Conservation (phyloP, 2,888 invertebrate genomes). For the Nomada ruficornis region DNA sequence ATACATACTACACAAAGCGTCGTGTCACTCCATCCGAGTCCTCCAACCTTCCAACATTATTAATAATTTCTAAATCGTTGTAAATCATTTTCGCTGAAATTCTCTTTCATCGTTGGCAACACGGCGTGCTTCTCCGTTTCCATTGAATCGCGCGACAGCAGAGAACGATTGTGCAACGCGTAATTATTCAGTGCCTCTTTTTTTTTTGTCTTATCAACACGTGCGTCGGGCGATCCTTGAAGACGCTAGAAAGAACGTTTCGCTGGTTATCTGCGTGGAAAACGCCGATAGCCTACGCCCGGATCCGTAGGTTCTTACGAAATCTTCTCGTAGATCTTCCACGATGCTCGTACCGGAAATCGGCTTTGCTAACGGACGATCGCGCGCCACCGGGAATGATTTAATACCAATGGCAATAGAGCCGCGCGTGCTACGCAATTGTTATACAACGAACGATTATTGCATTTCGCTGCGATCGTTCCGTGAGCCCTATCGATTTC, state of each 20-base stretch:
- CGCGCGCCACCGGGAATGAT: not conserved
- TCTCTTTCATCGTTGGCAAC: too few relatives aligned
- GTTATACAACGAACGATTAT: slow-evolving; percentile 35
- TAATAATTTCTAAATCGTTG: not conserved
- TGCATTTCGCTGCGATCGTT: slow-evolving; percentile 28
- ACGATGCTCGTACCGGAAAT: not conserved
- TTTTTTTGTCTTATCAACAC: slow-evolving; percentile 16
- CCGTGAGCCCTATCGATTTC: slow-evolving; percentile 29
- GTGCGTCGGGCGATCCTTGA: slow-evolving; percentile 11
- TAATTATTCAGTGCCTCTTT: slow-evolving; percentile 20
- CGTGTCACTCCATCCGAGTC: slow-evolving; percentile 13
- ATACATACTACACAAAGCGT: slow-evolving; percentile 42
- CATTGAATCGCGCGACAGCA: not conserved
- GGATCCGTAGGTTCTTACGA: not conserved
- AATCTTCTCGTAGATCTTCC: slow-evolving; percentile 3
- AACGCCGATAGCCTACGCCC: not conserved
- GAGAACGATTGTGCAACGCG: slow-evolving; percentile 19
- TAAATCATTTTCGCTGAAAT: not conserved
- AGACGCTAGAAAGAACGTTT: not conserved
- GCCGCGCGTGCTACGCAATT: slow-evolving; percentile 1
- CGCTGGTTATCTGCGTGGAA: slow-evolving; percentile 6
- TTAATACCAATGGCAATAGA: not conserved
- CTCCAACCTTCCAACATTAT: not conserved
- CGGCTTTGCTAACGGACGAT: not conserved
- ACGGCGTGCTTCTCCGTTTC: too few relatives aligned